phyloP scores from a whole-genome alignment of 2,888 invertebrate species.

The Chrysolina haemoptera region DNA sequence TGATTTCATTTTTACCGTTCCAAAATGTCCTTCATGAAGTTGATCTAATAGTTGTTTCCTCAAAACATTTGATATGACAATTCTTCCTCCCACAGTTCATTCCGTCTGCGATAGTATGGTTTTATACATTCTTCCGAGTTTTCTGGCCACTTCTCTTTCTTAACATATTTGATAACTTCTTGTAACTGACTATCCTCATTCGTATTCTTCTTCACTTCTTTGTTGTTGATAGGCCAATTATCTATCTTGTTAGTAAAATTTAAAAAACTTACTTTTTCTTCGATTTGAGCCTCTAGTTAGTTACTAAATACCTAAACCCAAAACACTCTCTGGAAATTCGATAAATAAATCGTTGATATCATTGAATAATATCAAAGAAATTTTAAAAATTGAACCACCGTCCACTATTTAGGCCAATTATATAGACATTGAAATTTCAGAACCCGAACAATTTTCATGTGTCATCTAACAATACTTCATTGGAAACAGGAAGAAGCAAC shows the following conservation, averaged over 20 bases:
- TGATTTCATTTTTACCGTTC: constrained; percentile 33
- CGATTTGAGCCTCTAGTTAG: background rate
- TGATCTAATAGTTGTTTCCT: constrained; percentile 33
- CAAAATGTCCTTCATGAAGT: constrained; percentile 39
- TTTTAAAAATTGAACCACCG: too few relatives aligned
- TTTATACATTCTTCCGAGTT: constrained; percentile 20
- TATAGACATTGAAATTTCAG: too few relatives aligned
- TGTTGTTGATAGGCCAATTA: constrained; percentile 35
- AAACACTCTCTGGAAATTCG: too few relatives aligned
- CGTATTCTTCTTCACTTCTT: constrained; percentile 25
- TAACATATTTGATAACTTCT: constrained; percentile 18
- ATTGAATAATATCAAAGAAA: too few relatives aligned
- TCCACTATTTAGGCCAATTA: too few relatives aligned
- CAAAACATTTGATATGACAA: constrained; percentile 32
- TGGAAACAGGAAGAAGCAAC: too few relatives aligned
- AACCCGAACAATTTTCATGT: too few relatives aligned
- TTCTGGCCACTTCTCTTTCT: constrained; percentile 25
- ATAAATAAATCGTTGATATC: too few relatives aligned
- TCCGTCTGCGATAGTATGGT: constrained; percentile 30
- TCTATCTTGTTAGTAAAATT: constrained; percentile 31
- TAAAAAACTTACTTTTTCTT: constrained; percentile 34
- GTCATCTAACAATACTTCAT: too few relatives aligned
- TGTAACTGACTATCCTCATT: constrained; percentile 17
- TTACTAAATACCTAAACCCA: too few relatives aligned
- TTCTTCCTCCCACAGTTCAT: constrained; percentile 30